Base-by-base conservation (phyloP, 1,140 invertebrate genomes). In the Drosophila pachea region DNA sequence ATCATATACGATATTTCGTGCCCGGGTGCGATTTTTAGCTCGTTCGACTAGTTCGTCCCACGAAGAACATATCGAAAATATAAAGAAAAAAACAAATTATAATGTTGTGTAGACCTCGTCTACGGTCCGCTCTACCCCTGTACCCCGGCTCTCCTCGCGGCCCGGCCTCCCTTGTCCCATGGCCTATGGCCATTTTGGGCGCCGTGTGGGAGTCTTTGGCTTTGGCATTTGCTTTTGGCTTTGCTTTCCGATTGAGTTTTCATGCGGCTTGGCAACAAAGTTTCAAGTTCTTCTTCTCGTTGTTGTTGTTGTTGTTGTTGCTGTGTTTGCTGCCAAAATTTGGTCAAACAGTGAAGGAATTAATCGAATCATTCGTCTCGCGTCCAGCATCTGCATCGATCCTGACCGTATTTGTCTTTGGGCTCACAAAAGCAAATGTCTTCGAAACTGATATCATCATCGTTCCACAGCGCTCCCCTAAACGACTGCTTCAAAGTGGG, bases 371-470 rank as follows among this genome's bases (percentile, higher is more conserved):
- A 59, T 68, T 66, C 31, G 45, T 68, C 31, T 58, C 52, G 61
- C 52, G 22, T 55, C 68, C 53, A 70, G 73, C 48, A 70, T 74
- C 64, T 29, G 68, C 53, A 67, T 81, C 69, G 73, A 66, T 76
- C 81, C 58, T 84, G 77, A 81, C 79, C 79, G 76, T 76, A 79
- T 81, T 84, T 73, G 59, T 58, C 55, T 63, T 50, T 63, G 50
- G 58, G 54, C 63, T 65, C 49, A 68, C 7, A 70, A 22, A 22
- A 22, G 22, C 22, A 76, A 78, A 88, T 88, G 87, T 76, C 87
- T 77, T 78, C 87, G 52, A 87, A 86, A 86, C 79, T 88, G 71
- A 86, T 87, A 75, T 88, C 87, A 83, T 87, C 87, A 68, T 88
- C 87, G 78, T 87, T 88, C 73, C 74, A 88, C 68, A 88, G 87